Evolutionary conservation across 1,140 invertebrate genomes (phyloP), one percentile per base, ranked within the genome.

Genomic region (Andricus grossulariae): DNA sequence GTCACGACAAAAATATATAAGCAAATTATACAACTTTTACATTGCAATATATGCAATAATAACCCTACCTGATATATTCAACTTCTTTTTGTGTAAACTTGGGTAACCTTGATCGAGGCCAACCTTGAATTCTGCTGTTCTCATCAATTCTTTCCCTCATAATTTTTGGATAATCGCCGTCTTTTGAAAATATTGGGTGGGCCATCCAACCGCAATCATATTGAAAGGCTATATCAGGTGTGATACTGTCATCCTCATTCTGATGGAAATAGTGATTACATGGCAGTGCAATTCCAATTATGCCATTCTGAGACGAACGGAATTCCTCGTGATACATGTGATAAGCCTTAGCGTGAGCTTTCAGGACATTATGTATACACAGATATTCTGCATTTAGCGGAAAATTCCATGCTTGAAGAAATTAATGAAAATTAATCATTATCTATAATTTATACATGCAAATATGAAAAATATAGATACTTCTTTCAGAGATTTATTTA

Each of bases 261-360:
- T 85, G 80, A 5, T 80, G 71, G 16, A 84, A 82, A 25, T 71
- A 79, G 8, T 52, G 71, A 0, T n/a, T 19, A 19, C 74, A 71
- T 15, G 74, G 50, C 0, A 77, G 1, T n/a, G 70, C n/a, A 18
- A 89, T 66, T 6, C 87, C 85, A 1, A 90, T 78, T 73, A 71
- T 85, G 91, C 94, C 94, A 81, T 92, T 91, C 79, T 95, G 93
- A 7, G 82, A 80, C 8, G 86, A 52, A 82, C 93, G 91, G 84
- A 94, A 96, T 75, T 94, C 88, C 0, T 92, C 85, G 39, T 95
- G 88, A 77, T 95, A 96, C 74, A 96, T 90, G 49, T 87, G 81
- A 72, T 93, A 94, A 5, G 90, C 92, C 51, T 80, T 89, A 0
- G 93, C 93, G 77, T 94, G 93, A 3, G 92, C 92, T 50, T 92